Evolutionary conservation across 2,888 invertebrate species (phyloP), one percentile per base, ranked within the genome.

Genomic region (Malachius bipustulatus): DNA sequence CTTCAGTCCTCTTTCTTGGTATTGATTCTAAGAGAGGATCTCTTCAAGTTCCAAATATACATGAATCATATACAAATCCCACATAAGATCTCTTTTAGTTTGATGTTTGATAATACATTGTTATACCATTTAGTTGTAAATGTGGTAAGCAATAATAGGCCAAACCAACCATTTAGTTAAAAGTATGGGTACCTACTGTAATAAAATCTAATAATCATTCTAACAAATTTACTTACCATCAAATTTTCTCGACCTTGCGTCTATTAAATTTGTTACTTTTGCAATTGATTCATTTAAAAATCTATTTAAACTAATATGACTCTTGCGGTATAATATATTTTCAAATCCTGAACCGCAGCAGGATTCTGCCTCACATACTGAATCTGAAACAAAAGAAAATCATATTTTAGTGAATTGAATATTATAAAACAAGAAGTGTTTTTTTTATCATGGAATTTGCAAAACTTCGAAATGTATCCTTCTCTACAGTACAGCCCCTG

Each of bases 221-320:
- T n/a, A n/a, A n/a, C n/a, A n/a, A n/a, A n/a, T 19, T 30, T 34
- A 71, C 81, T 79, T 64, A 90, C 90, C 81, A 60, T 91, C 87
- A 64, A 91, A 89, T 60, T 80, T 80, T 53, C 71, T 73, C 27
- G 85, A 84, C 57, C 85, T 74, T 46, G 76, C 75, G 34, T 75
- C 73, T 51, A 91, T 72, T 44, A 82, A 72, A 37, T 77, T 74
- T 13, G 82, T 76, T 41, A 89, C 67, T 56, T 80, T 78, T 48
- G 70, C 71, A 39, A 89, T 77, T 47, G 82, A 77, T 48, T 82
- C 78, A 55, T 75, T 77, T 44, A 84, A 69, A 42, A 78, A 75
- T 47, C 71, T 72, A 50, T 85, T 82, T 52, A 87, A 75, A 56
- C 82, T 80, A 49, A 76, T 69, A 36, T 76, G 72, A 50, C 82